Conservation (phyloP, 92 coral and sea anemone species). For the Epizoanthus fatuus region DNA sequence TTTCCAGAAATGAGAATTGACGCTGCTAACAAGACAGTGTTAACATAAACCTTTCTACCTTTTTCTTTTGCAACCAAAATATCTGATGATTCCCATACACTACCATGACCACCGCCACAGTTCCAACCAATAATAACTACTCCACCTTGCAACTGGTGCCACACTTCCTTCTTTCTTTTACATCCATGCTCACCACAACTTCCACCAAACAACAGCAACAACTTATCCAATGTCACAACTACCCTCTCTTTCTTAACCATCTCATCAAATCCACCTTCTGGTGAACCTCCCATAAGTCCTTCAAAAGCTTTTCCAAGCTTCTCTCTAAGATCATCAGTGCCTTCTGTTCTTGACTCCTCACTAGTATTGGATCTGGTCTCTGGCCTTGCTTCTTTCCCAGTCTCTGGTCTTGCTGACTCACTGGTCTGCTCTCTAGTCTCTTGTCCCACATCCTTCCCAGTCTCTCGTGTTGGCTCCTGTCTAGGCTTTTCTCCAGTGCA, state of each 20-base stretch:
- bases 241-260: constrained; percentile 21
- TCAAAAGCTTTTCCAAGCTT: not conserved
- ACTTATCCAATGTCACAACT: constrained; percentile 11
- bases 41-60: constrained; percentile 30
- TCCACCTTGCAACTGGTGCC: constrained; percentile 44
- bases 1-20: constrained; percentile 39
- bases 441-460: no score
- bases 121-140: constrained; percentile 34
- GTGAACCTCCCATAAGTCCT: not conserved
- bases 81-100: constrained; percentile 15
- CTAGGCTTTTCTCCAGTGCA: no score
- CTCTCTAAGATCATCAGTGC: not conserved
- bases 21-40: constrained; percentile 20
- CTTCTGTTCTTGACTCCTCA: not conserved
- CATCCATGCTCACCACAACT: constrained; percentile 6
- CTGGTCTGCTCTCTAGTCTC: no score
- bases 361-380: not conserved
- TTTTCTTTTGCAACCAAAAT: constrained; percentile 14
- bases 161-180: constrained; percentile 13
- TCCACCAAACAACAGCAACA: constrained; percentile 10
- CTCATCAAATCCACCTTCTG: not conserved
- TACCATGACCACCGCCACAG: constrained; percentile 41
- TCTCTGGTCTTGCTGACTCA: no score
- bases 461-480: no score
- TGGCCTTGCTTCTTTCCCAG: not conserved